Conservation (phyloP, 2,888 invertebrate genomes). For the Drosophila borealis region DNA sequence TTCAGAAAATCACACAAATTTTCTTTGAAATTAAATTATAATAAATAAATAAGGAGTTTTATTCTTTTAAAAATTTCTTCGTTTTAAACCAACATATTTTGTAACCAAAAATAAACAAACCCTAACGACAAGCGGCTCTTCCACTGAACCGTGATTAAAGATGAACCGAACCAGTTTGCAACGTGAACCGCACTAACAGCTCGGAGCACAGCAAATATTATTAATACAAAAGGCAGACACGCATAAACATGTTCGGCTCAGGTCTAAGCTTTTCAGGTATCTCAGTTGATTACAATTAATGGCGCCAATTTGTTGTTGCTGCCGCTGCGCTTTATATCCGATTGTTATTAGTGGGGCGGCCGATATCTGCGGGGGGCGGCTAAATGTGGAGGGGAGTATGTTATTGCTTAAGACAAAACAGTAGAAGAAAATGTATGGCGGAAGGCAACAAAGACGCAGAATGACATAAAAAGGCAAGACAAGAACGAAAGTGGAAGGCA, state of each 20-base stretch:
- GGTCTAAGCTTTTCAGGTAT: conserved; percentile 42
- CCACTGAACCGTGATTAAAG: too few species aligned
- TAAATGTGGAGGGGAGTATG: background rate
- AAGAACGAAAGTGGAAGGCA: conserved; percentile 47
- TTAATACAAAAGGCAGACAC: conserved; percentile 13
- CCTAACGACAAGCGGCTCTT: too few species aligned
- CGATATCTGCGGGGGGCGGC: background rate
- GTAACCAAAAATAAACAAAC: too few species aligned
- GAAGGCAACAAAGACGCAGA: conserved; percentile 27
- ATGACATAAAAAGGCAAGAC: conserved; percentile 29
- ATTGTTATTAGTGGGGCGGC: conserved; percentile 23
- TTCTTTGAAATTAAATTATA: too few species aligned
- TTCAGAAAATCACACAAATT: too few species aligned
- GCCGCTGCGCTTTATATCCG: conserved; percentile 44
- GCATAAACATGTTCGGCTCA: conserved; percentile 25
- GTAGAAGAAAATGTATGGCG: conserved; percentile 20
- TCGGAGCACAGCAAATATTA: conserved; percentile 25
- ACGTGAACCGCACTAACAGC: too few species aligned
- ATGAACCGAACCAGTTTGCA: too few species aligned
- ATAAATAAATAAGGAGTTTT: too few species aligned
- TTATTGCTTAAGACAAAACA: conserved; percentile 23
- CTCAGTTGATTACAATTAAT: conserved; percentile 75
- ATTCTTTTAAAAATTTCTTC: too few species aligned
- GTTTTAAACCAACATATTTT: too few species aligned
- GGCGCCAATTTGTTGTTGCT: conserved; percentile 74